Evolutionary conservation across 53 echinoderm and acorn worm species (phyloP).

Genomic region (Actinopyga echinites): DNA sequence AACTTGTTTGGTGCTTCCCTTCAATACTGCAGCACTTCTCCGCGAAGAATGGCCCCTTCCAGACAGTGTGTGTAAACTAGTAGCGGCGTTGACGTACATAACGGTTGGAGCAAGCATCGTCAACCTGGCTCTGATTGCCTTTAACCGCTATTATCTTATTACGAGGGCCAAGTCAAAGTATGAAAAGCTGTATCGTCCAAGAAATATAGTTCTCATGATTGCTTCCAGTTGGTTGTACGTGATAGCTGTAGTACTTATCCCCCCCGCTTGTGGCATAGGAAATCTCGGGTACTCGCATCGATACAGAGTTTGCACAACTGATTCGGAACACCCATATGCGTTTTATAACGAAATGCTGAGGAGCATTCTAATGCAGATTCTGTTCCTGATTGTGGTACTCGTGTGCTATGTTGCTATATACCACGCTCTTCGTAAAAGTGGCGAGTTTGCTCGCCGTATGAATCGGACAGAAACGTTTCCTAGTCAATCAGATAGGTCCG

Average conservation of each 20-base stretch:
- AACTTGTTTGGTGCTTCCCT: background rate
- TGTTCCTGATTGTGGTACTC: background rate
- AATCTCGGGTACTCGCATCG: background rate
- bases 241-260: background rate
- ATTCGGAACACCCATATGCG: conserved; percentile 9
- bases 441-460: too few relatives aligned
- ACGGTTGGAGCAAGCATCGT: conserved; percentile 10
- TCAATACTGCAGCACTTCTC: background rate
- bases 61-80: background rate
- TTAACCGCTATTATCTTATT: background rate
- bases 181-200: background rate
- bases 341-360: conserved; percentile 13
- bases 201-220: background rate
- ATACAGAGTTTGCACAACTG: background rate
- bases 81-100: conserved; percentile 13
- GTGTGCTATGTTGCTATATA: background rate
- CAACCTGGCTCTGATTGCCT: conserved; percentile 22
- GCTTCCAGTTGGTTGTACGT: conserved; percentile 3
- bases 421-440: background rate
- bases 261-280: background rate
- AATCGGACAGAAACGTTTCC: too few relatives aligned
- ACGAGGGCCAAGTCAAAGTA: background rate
- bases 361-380: background rate
- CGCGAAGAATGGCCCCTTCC: background rate
- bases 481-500: too few relatives aligned